Base-by-base conservation (phyloP, 1,140 invertebrate species). In the Araneus ventricosus region DNA sequence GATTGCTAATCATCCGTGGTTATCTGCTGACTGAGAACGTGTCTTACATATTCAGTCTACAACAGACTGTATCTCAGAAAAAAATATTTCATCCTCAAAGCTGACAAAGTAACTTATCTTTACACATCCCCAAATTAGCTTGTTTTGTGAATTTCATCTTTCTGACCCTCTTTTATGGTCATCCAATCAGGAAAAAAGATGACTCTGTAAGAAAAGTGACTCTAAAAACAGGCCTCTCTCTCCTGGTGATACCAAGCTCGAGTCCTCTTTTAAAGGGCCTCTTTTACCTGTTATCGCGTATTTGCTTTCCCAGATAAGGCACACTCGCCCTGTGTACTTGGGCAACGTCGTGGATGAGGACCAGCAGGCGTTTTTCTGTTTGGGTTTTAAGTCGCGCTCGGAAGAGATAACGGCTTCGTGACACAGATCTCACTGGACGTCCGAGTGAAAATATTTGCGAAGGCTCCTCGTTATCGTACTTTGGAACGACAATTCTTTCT, bases 331-430 rank as follows among this genome's bases (percentile, higher is more conserved):
- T 75, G 70, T 75, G 30, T 75, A 75, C 17, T 34, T 34, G 30
- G 70, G 70, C 70, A 75, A 34, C 70, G 30, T 22, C 30, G 34
- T 75, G 30, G 63, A n/a, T 37, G 30, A 75, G 30, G 5, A 75
- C 30, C 70, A 75, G 70, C 70, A 75, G 70, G 70, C 70, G 70
- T 75, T 75, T 75, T 75, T 75, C 70, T 75, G 70, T 75, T 75
- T 75, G 34, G 70, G 70, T 67, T 67, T 67, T n/a, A 67, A 27
- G 63, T n/a, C 63, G 70, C 34, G 10, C 30, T 10, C 1, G 34
- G 14, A 75, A 34, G 17, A 75, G 70, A 75, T 75, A 75, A 75
- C 70, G 70, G 2, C 30, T 17, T 30, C 70, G 34, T 75, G 70
- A 75, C 70, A 75, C 70, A 75, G 70, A 75, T 75, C 70, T 75